Conservation (phyloP, 1,140 invertebrate species). For the Ruditapes philippinarum region DNA sequence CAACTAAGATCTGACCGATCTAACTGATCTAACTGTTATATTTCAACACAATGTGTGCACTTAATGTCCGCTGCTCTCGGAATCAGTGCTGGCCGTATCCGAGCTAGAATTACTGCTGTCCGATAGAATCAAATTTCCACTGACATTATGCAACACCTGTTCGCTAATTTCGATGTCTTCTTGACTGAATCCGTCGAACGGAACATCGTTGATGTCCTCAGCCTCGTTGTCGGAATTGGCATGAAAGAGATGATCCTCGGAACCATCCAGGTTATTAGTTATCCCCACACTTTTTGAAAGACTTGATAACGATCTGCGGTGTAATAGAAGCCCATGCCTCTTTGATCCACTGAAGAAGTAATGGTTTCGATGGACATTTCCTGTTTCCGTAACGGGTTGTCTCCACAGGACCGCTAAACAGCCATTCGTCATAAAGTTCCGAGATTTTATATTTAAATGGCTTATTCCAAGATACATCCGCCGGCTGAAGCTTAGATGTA, state of each 20-base stretch:
- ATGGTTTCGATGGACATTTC: background rate
- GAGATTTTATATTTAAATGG: constrained; percentile 35
- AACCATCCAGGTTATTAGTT: background rate
- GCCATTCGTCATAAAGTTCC: constrained; percentile 61
- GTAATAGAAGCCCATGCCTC: constrained; percentile 35
- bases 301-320: background rate
- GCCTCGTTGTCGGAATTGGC: background rate
- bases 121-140: background rate
- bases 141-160: background rate
- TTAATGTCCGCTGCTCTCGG: background rate
- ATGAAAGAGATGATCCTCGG: constrained; percentile 21
- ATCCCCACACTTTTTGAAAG: constrained; percentile 33
- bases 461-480: constrained; percentile 44
- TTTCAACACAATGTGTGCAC: background rate
- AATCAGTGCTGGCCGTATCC: background rate
- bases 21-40: too few species aligned
- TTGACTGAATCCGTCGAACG: background rate
- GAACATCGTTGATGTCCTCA: background rate
- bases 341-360: constrained; percentile 29
- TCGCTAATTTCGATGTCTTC: background rate
- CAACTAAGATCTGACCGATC: too few species aligned
- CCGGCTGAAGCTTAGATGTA: constrained; percentile 35
- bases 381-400: constrained; percentile 31
- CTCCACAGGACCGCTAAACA: constrained; percentile 32
- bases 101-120: too few species aligned